phyloP scores from a whole-genome alignment of 2,113 vertebrate genomes.

The Leucopsar rothschildi region DNA sequence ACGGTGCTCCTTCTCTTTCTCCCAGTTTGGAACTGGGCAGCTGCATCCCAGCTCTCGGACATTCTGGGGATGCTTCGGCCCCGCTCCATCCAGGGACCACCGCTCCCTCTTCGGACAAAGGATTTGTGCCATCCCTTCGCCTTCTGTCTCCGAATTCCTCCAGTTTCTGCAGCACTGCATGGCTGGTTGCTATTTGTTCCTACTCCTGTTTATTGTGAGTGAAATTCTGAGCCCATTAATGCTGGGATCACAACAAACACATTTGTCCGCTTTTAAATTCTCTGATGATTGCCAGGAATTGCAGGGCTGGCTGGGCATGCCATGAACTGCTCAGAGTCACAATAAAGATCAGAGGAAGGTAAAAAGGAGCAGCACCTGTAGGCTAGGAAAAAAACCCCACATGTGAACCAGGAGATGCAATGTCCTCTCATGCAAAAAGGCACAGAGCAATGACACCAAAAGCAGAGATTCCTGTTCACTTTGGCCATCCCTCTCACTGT shows the following conservation, averaged over 20 bases:
- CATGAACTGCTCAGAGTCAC: neutral
- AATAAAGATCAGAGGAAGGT: neutral
- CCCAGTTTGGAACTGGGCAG: neutral
- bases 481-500: neutral
- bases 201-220: neutral
- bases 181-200: neutral
- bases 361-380: neutral
- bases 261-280: neutral
- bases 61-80: neutral
- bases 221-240: neutral
- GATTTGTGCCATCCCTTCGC: neutral
- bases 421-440: neutral
- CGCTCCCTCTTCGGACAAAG: neutral
- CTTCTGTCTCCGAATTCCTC: neutral
- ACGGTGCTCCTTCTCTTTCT: neutral
- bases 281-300: neutral
- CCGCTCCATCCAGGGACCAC: neutral
- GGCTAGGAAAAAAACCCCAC: neutral
- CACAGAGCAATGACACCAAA: neutral
- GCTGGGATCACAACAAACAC: neutral
- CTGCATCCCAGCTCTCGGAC: neutral
- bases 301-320: neutral
- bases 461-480: neutral
- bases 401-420: neutral
- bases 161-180: neutral